Evolutionary conservation across 2,113 vertebrate genomes (phyloP).

Genomic region (Entelurus aequoreus): DNA sequence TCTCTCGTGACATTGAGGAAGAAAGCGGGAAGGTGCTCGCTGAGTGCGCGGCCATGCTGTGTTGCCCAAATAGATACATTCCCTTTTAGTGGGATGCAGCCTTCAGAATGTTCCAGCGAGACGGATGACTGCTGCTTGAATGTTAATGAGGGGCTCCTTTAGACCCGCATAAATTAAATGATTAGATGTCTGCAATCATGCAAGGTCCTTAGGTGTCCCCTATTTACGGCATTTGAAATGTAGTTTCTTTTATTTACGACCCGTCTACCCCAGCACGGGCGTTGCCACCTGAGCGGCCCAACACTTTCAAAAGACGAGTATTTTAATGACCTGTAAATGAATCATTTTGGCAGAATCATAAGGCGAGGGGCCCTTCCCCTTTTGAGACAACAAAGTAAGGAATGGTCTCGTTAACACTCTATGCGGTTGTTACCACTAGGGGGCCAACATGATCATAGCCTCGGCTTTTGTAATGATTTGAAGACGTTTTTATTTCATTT

Average conservation of each 20-base stretch:
- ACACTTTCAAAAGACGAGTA: conserved; percentile 56
- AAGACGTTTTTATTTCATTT: too few species aligned
- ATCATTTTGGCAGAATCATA: conserved; percentile 58
- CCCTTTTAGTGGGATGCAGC: conserved; percentile 65
- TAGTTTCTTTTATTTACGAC: conserved; percentile 69
- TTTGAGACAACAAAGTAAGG: conserved; percentile 50
- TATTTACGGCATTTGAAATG: conserved; percentile 71
- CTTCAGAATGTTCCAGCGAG: conserved; percentile 64
- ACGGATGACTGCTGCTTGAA: conserved; percentile 72
- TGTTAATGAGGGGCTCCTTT: conserved; percentile 73
- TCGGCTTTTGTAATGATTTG: too few species aligned
- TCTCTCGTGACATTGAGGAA: conserved; percentile 61
- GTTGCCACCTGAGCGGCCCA: conserved; percentile 63
- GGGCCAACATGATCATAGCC: too few species aligned
- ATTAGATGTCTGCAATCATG: conserved; percentile 72
- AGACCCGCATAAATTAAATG: conserved; percentile 73
- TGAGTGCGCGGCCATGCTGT: conserved; percentile 49
- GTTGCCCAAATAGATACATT: conserved; percentile 63
- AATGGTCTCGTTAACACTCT: conserved; percentile 24
- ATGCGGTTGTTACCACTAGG: too few species aligned
- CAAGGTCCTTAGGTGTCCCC: conserved; percentile 66
- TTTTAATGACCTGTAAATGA: conserved; percentile 70
- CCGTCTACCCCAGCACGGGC: conserved; percentile 40
- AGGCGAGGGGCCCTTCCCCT: conserved; percentile 35
- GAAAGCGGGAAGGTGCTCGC: conserved; percentile 44